Conservation (phyloP, 2,888 invertebrate genomes). For the Clivina fossor region DNA sequence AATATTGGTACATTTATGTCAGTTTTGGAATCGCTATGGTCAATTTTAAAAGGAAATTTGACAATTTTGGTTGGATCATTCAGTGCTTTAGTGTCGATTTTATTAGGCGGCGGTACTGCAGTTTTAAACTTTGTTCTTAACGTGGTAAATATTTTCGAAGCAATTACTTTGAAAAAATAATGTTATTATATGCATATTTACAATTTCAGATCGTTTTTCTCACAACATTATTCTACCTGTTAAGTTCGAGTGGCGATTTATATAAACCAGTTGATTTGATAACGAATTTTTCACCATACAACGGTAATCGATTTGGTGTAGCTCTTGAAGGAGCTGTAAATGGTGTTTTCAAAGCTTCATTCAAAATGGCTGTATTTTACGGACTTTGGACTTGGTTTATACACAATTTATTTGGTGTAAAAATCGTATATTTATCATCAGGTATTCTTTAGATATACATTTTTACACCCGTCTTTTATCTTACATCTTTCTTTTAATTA, state of each 20-base stretch:
- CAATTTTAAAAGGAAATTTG: conserved; percentile 89
- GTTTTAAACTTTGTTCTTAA: conserved; percentile 85
- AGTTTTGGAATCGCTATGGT: conserved; percentile 84
- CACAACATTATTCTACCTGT: conserved; percentile 92
- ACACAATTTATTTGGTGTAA: conserved; percentile 91
- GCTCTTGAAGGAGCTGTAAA: conserved; percentile 87
- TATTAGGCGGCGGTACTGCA: conserved; percentile 88
- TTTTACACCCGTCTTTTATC: not conserved
- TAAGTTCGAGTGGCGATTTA: conserved; percentile 80
- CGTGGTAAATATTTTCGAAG: conserved; percentile 61
- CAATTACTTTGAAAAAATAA: conserved; percentile 2
- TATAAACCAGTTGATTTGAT: conserved; percentile 94
- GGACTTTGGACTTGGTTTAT: conserved; percentile 98
- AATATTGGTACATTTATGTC: conserved; percentile 88
- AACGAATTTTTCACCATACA: conserved; percentile 78
- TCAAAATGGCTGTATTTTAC: conserved; percentile 96
- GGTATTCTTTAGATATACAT: conserved; percentile 59
- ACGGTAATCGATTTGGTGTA: conserved; percentile 66
- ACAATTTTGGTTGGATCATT: conserved; percentile 81
- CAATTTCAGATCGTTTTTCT: conserved; percentile 86
- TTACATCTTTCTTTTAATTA: conserved; percentile 31
- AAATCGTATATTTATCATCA: conserved; percentile 93
- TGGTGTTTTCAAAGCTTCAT: conserved; percentile 93
- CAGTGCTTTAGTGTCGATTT: conserved; percentile 82
- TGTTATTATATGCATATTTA: conserved; percentile 6